A percentile compares a stretch with the other conserved stretches of the same genome.
Evolutionary conservation across 2,888 invertebrate genomes (phyloP).

Genomic region (Aplocera efformata): DNA sequence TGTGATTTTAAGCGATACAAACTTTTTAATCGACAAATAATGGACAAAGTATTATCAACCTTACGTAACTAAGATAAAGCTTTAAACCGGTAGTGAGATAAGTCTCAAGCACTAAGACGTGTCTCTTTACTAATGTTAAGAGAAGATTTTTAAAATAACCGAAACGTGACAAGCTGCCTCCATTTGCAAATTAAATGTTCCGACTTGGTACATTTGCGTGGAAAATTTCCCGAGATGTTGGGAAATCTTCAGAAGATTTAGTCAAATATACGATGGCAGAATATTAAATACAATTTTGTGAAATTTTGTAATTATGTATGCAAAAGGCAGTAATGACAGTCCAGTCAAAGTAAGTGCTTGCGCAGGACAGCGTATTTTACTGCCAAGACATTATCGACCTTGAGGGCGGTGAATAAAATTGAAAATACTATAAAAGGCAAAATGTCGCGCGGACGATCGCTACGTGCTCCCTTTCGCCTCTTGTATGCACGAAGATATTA

Average conservation of each 20-base stretch:
- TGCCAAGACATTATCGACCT: too few relatives aligned
- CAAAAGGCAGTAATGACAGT: too few relatives aligned
- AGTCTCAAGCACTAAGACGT: conserved; percentile 10
- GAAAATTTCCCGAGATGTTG: conserved; percentile 5
- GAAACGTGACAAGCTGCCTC: conserved; percentile 19
- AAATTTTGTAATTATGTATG: too few relatives aligned
- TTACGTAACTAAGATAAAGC: conserved; percentile 1
- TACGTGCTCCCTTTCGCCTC: too few relatives aligned
- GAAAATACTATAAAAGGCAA: too few relatives aligned
- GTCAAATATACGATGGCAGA: not conserved
- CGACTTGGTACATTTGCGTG: conserved; percentile 6
- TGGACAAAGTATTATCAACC: conserved; percentile 3
- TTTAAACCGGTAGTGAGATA: conserved; percentile 2
- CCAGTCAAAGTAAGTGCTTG: too few relatives aligned
- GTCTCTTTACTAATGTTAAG: conserved; percentile 27
- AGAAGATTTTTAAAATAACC: conserved; percentile 23
- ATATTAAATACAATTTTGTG: not conserved
- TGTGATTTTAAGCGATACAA: conserved; percentile 23
- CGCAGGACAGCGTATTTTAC: too few relatives aligned
- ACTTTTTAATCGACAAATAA: conserved; percentile 18
- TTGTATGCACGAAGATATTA: too few relatives aligned
- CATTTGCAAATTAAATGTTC: conserved; percentile 24
- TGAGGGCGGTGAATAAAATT: too few relatives aligned
- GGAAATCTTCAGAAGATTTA: not conserved
- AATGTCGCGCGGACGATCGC: too few relatives aligned